Base-by-base conservation (phyloP, 2,797 vertebrate genomes). In the Anolis apletophallus region DNA sequence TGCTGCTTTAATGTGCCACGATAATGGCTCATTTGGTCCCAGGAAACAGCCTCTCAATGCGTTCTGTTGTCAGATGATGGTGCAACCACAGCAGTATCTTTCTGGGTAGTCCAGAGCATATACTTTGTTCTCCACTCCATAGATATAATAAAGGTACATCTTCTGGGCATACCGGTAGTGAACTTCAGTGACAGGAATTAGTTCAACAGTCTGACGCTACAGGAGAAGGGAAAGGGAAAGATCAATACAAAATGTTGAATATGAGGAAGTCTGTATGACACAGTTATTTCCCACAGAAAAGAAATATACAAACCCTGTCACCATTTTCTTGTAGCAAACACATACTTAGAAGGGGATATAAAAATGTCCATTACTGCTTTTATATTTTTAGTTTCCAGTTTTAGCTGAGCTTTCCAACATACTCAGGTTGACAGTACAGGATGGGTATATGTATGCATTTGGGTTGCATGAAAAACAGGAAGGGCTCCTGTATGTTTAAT, bases 111-210 rank as follows among this genome's bases (percentile, higher is more conserved):
- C 97, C 16, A 90, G 85, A 0, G 87, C 93, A 0, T 96, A 92
- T 54, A 97, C 97, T 83, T 95, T 91, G 95, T 97, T 98, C 92
- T 98, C 97, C 0, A 93, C 93, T 14, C 98, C 97, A 0, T 96
- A 98, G 73, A 98, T 74, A 10, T 95, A 97, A 94, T 96, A 98
- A 91, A 94, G 91, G 8, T 91, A 94, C 17, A 95, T 93, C 88
- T 97, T 97, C 3, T 96, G 97, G 1, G 19, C 95, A 90, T 97
- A 97, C n/a, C 88, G 88, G 91, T 96, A 98, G 54, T 80, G 91
- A 0, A 97, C 97, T 59, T 97, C 97, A 0, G 98, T 98, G 90
- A 98, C 94, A 1, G 98, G 98, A 76, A 98, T 95, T 90, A 98
- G 91, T 94, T 98, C 97, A 1, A 98, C 93, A 57, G 95, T 97